A percentile compares a stretch with the other conserved stretches of the same genome.
Evolutionary conservation across 2,113 vertebrate species (phyloP).

Genomic region (Pluvianellus socialis): DNA sequence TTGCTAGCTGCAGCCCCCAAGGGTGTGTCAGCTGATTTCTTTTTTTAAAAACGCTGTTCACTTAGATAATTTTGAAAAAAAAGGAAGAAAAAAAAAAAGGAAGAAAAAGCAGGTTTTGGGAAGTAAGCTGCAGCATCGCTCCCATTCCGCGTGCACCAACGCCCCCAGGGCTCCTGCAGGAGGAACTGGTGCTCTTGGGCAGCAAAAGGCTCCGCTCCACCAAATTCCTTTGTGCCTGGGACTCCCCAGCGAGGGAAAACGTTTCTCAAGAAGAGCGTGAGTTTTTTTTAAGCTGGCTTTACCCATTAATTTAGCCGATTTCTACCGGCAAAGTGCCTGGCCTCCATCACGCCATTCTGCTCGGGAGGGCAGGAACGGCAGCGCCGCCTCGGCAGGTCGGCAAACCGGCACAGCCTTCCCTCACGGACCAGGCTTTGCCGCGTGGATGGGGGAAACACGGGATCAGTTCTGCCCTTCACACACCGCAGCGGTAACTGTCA

Average conservation of each 20-base stretch:
- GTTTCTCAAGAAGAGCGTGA: background rate
- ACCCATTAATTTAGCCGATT: background rate
- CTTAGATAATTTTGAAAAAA: background rate
- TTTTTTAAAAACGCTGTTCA: background rate
- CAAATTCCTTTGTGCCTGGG: background rate
- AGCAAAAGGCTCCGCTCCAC: background rate
- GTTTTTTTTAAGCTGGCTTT: background rate
- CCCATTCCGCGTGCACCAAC: accelerated
- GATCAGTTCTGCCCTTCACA: background rate
- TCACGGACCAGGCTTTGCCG: background rate
- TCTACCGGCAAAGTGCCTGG: background rate
- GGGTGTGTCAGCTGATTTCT: background rate
- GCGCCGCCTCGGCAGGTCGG: accelerated
- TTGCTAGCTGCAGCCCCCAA: background rate
- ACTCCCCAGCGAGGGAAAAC: background rate
- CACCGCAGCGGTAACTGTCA: background rate
- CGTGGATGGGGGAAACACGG: background rate
- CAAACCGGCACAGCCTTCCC: background rate
- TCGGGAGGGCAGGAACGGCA: background rate
- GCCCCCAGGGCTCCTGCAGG: background rate
- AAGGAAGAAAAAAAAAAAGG: background rate
- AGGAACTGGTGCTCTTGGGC: background rate
- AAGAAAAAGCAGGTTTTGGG: background rate
- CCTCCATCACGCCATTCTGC: background rate
- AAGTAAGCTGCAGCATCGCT: background rate